phyloP scores from a whole-genome alignment of 1,140 invertebrate genomes.

The Pogonomyrmex barbatus region DNA sequence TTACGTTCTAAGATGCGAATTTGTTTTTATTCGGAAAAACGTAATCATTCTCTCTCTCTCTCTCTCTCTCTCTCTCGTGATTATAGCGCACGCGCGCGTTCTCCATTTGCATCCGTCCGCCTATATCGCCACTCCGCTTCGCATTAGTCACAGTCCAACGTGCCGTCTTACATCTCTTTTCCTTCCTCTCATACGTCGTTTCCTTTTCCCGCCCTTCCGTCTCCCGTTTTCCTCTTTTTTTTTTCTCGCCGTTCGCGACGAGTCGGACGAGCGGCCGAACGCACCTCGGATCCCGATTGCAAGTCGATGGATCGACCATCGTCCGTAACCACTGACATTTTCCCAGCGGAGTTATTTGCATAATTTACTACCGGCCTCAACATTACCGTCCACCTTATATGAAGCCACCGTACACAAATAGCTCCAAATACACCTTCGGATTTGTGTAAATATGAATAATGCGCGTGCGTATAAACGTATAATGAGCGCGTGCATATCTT shows the following conservation, averaged over 20 bases:
- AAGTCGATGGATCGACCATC: constrained; percentile 73
- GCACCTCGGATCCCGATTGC: constrained; percentile 66
- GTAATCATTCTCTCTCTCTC: constrained; percentile 14
- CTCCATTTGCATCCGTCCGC: constrained; percentile 46
- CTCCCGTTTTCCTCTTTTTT: constrained; percentile 38
- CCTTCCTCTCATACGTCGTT: constrained; percentile 69
- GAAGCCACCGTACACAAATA: constrained; percentile 40
- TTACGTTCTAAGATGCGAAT: constrained; percentile 12
- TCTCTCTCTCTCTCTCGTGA: neutral
- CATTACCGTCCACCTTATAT: constrained; percentile 45
- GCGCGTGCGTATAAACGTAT: neutral
- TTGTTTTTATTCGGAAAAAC: constrained; percentile 32
- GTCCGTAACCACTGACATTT: constrained; percentile 78
- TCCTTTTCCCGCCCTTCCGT: constrained; percentile 61
- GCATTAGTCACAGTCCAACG: constrained; percentile 28
- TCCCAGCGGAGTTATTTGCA: constrained; percentile 76
- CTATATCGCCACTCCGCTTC: constrained; percentile 35
- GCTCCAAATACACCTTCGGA: neutral
- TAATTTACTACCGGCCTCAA: constrained; percentile 78
- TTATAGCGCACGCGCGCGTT: constrained; percentile 27
- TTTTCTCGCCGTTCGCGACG: neutral
- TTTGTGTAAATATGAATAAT: constrained; percentile 40
- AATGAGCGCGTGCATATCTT: neutral
- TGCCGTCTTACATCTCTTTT: constrained; percentile 41
- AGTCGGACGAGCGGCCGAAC: constrained; percentile 51